phyloP scores from a whole-genome alignment of 2,797 vertebrate species.

The Betta splendens region DNA sequence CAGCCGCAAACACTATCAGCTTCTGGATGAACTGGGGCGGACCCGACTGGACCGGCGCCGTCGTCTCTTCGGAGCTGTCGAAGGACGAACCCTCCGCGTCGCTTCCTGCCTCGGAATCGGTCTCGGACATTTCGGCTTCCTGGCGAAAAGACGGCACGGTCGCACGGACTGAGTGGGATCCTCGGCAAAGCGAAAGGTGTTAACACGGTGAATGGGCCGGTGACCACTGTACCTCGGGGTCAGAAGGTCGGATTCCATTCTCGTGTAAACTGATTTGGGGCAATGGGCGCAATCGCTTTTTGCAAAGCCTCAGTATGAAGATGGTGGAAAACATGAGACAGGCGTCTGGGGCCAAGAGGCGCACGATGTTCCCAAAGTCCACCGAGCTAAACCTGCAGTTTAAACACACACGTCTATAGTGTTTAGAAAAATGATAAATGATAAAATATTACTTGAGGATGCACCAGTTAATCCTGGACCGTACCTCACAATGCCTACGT shows the following conservation, averaged over 20 bases:
- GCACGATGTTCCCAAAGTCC: conserved; percentile 71
- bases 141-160: conserved; percentile 36
- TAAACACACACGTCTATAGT: conserved; percentile 16
- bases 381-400: conserved; percentile 82
- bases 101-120: conserved; percentile 77
- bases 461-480: conserved; percentile 6
- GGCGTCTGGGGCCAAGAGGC: conserved; percentile 79
- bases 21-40: conserved; percentile 81
- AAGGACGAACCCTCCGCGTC: conserved; percentile 69
- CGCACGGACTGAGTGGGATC: background rate
- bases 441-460: background rate
- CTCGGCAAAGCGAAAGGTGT: background rate
- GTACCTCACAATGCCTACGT: conserved; percentile 82
- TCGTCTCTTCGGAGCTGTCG: conserved; percentile 72
- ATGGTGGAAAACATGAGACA: conserved; percentile 68
- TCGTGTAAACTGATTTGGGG: conserved; percentile 60
- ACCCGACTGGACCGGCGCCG: conserved; percentile 11
- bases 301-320: conserved; percentile 69
- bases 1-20: conserved; percentile 73
- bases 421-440: background rate
- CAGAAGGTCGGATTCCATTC: conserved; percentile 57
- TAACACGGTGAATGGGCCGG: background rate
- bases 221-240: conserved; percentile 71
- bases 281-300: conserved; percentile 62
- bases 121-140: conserved; percentile 71